These are phyloP conservation scores for Hyles vespertilio DNA, from an alignment of 1,140 invertebrate genomes.

Conservation along the genomic window DNA sequence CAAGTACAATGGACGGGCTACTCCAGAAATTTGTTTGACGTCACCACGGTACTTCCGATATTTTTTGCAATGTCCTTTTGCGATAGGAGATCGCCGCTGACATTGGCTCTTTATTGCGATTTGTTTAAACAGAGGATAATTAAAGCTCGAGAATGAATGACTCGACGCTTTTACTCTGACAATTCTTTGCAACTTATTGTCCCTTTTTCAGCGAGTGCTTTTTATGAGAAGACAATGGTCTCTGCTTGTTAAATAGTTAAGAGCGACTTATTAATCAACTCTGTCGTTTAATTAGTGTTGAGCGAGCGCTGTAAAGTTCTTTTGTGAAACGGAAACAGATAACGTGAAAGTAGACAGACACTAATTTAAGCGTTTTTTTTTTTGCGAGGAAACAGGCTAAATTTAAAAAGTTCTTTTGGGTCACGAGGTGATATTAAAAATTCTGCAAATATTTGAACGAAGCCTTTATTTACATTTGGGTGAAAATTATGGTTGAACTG, in stretches of 20 bases:
- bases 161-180: slow-evolving; percentile 53
- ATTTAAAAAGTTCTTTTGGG: background rate
- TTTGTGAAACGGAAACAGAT: slow-evolving; percentile 19
- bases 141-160: slow-evolving; percentile 66
- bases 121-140: slow-evolving; percentile 72
- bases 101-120: slow-evolving; percentile 61
- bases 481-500: background rate
- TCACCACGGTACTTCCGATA: slow-evolving; percentile 39
- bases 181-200: slow-evolving; percentile 50
- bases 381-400: background rate
- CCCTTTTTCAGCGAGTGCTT: slow-evolving; percentile 40
- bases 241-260: slow-evolving; percentile 60
- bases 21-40: slow-evolving; percentile 58
- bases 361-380: slow-evolving; percentile 1
- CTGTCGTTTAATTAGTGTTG: slow-evolving; percentile 54
- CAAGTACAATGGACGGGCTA: slow-evolving; percentile 26
- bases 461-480: background rate
- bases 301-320: slow-evolving; percentile 26
- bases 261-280: slow-evolving; percentile 58
- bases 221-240: slow-evolving; percentile 57
- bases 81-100: slow-evolving; percentile 37
- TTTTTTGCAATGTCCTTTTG: slow-evolving; percentile 47
- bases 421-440: background rate
- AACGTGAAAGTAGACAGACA: slow-evolving; percentile 1
- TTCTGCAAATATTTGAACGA: background rate